Evolutionary conservation across 1,140 invertebrate genomes (phyloP).

Genomic region (Hetaerina americana): DNA sequence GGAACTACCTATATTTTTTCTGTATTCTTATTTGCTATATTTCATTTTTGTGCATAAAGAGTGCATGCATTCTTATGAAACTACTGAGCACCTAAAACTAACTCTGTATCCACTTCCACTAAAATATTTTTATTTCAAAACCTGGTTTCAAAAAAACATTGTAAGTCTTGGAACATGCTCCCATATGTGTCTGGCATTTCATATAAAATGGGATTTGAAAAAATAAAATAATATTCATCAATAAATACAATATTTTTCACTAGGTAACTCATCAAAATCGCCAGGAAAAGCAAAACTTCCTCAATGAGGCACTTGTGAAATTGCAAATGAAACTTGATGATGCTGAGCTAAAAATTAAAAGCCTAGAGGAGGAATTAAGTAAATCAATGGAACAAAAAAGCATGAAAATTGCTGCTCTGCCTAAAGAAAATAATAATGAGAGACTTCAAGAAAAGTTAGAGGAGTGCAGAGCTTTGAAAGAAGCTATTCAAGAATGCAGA

Average conservation of each 20-base stretch:
- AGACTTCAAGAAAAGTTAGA: background rate
- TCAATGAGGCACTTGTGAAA: background rate
- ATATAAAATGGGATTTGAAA: too few species aligned
- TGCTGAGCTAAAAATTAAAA: background rate
- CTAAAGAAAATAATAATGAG: background rate
- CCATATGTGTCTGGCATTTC: too few species aligned
- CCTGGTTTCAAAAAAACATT: too few species aligned
- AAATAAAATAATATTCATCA: too few species aligned
- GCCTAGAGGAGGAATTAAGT: background rate
- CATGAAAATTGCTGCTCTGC: background rate
- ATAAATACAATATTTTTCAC: background rate
- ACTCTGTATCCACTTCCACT: too few species aligned
- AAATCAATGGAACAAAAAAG: background rate
- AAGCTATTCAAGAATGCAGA: background rate
- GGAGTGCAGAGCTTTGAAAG: background rate
- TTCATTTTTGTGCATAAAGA: too few species aligned
- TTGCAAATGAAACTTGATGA: background rate
- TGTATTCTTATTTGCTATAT: too few species aligned
- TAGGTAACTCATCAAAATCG: background rate
- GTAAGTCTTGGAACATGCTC: too few species aligned
- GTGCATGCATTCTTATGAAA: too few species aligned
- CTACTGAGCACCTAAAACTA: too few species aligned
- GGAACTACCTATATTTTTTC: too few species aligned
- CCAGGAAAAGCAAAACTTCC: background rate
- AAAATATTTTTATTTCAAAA: too few species aligned